A percentile compares a stretch with the other conserved stretches of the same genome.
phyloP scores from a whole-genome alignment of 2,113 vertebrate genomes.

The Brevimyrus niger region DNA sequence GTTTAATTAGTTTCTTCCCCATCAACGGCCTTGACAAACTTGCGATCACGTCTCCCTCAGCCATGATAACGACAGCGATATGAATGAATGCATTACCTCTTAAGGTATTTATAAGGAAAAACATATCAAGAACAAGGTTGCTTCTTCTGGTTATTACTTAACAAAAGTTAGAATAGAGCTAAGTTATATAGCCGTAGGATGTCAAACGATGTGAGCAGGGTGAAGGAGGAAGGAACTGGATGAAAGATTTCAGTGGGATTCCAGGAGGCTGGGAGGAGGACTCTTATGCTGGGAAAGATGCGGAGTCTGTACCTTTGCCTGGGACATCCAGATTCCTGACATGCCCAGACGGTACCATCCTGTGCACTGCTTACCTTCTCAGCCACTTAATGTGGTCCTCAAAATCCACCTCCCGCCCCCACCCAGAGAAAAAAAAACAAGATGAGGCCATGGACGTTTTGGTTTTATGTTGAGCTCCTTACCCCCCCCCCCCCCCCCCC shows the following conservation, averaged over 20 bases:
- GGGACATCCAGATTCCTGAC: background rate
- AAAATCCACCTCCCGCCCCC: background rate
- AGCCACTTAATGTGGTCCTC: background rate
- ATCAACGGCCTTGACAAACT: background rate
- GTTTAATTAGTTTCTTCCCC: conserved; percentile 1
- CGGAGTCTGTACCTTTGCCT: background rate
- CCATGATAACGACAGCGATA: background rate
- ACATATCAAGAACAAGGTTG: background rate
- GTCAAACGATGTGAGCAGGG: background rate
- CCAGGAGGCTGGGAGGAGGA: background rate
- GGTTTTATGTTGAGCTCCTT: background rate
- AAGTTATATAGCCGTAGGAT: background rate
- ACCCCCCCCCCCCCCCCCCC: too few species aligned
- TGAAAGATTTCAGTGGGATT: background rate
- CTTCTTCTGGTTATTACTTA: background rate
- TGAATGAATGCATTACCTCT: background rate
- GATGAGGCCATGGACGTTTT: background rate
- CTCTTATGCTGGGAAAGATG: background rate
- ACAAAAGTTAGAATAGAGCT: background rate
- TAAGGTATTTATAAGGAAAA: background rate
- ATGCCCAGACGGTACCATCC: background rate
- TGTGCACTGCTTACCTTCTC: background rate
- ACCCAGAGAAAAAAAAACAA: background rate
- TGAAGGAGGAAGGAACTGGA: background rate
- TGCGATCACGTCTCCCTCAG: background rate